phyloP scores from a whole-genome alignment of 2,888 invertebrate genomes.

The Synanthedon andrenaeformis region DNA sequence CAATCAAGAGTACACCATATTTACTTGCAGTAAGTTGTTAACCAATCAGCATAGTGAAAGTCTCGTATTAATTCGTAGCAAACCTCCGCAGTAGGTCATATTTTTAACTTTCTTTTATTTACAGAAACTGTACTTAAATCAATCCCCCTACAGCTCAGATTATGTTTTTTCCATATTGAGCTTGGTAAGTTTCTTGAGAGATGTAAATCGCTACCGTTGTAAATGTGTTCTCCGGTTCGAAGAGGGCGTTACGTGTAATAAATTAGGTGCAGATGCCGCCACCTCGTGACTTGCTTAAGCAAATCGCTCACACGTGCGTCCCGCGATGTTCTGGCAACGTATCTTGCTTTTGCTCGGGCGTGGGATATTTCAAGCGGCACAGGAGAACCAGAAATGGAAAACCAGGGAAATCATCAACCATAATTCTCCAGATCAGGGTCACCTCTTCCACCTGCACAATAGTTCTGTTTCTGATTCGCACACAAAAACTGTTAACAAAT shows the following conservation, averaged over 20 bases:
- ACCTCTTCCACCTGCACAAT: slow-evolving; percentile 5
- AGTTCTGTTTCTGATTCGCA: background rate
- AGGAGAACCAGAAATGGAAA: slow-evolving; percentile 10
- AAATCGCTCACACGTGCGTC: slow-evolving; percentile 16
- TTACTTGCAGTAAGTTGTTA: background rate
- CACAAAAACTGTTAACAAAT: background rate
- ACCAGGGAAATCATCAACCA: slow-evolving; percentile 10
- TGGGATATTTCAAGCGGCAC: slow-evolving; percentile 6
- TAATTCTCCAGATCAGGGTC: slow-evolving; percentile 11
- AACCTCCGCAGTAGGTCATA: too few relatives aligned
- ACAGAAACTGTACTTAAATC: too few relatives aligned
- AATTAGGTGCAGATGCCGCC: slow-evolving; percentile 41
- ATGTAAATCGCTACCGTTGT: slow-evolving; percentile 31
- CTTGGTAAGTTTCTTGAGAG: slow-evolving; percentile 7
- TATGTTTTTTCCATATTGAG: background rate
- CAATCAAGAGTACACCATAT: slow-evolving; percentile 37
- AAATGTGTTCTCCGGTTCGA: slow-evolving; percentile 17
- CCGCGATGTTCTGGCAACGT: slow-evolving; percentile 8
- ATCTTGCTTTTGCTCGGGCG: slow-evolving; percentile 6
- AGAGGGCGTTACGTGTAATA: slow-evolving; percentile 25
- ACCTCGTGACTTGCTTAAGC: slow-evolving; percentile 26
- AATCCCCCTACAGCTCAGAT: background rate
- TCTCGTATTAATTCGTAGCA: too few relatives aligned
- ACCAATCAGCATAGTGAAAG: too few relatives aligned
- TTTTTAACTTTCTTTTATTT: too few relatives aligned